Evolutionary conservation across 2,113 vertebrate species (phyloP).

Genomic region (Hippoglossus stenolepis): DNA sequence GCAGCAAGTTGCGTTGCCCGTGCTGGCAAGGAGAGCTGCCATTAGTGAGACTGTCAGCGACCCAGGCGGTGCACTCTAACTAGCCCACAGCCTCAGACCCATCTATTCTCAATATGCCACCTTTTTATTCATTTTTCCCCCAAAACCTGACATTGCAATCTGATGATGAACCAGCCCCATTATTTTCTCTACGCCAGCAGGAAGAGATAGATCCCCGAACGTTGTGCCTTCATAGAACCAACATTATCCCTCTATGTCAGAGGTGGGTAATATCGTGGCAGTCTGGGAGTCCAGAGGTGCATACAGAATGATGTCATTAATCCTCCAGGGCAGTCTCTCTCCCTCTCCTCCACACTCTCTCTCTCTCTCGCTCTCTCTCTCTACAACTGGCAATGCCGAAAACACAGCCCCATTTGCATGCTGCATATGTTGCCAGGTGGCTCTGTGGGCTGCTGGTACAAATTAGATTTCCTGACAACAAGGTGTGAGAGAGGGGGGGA

Average conservation of each 20-base stretch:
- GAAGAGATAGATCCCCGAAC: conserved; percentile 92
- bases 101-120: conserved; percentile 77
- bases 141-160: conserved; percentile 94
- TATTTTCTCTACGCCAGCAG: conserved; percentile 87
- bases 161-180: conserved; percentile 97
- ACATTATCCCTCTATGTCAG: conserved; percentile 99
- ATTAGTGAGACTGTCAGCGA: conserved; percentile 64
- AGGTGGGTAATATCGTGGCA: conserved; percentile 98
- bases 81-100: conserved; percentile 62
- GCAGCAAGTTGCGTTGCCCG: conserved; percentile 28
- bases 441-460: conserved; percentile 90
- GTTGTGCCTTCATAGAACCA: conserved; percentile 95
- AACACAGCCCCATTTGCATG: conserved; percentile 91
- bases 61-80: conserved; percentile 57
- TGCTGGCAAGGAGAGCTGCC: conserved; percentile 47
- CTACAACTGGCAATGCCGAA: conserved; percentile 81
- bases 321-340: conserved; percentile 92
- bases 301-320: conserved; percentile 99
- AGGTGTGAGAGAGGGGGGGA: conserved; percentile 84
- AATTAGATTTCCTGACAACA: conserved; percentile 99
- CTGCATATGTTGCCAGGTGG: conserved; percentile 97
- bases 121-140: conserved; percentile 94
- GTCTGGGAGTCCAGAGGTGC: conserved; percentile 85
- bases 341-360: conserved; percentile 89
- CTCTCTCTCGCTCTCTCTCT: conserved; percentile 36